Conservation (phyloP, 2,113 vertebrate species). For the Megaleporinus macrocephalus region DNA sequence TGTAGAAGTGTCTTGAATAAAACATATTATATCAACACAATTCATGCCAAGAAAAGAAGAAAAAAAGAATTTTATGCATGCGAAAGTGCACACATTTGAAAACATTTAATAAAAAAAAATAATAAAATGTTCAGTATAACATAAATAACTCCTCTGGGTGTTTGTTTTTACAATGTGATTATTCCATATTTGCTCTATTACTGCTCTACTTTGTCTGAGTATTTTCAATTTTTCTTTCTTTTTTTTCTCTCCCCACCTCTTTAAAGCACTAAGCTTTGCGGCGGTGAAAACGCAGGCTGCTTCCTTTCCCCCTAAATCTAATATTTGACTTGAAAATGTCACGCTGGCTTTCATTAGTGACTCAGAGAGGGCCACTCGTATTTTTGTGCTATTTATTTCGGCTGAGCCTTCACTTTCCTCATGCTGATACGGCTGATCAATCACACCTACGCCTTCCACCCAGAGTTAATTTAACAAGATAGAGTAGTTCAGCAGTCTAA, state of each 20-base stretch:
- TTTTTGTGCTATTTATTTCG: conserved; percentile 57
- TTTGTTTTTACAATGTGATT: conserved; percentile 5
- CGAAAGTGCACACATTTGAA: too few relatives aligned
- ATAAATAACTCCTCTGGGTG: background rate
- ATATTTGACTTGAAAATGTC: conserved; percentile 65
- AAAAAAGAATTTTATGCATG: too few relatives aligned
- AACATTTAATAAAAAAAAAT: too few relatives aligned
- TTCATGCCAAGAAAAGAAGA: too few relatives aligned
- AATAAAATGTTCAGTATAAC: background rate
- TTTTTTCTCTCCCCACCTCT: conserved; percentile 1
- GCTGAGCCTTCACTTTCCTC: conserved; percentile 25
- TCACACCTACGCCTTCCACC: conserved; percentile 43
- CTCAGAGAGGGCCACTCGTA: conserved; percentile 34
- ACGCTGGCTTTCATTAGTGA: conserved; percentile 52
- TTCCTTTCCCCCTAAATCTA: conserved; percentile 47
- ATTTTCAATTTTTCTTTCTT: background rate
- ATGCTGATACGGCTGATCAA: conserved; percentile 52
- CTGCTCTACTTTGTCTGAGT: background rate
- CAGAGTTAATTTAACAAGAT: conserved; percentile 56
- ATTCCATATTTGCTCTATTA: conserved; percentile 11
- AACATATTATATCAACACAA: too few relatives aligned
- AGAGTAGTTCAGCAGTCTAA: conserved; percentile 46
- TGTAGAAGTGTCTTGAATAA: too few relatives aligned
- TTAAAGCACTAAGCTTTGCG: background rate
- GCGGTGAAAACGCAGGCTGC: conserved; percentile 26